Conservation (phyloP, 2,797 vertebrate species). For the Tenualosa ilisha region DNA sequence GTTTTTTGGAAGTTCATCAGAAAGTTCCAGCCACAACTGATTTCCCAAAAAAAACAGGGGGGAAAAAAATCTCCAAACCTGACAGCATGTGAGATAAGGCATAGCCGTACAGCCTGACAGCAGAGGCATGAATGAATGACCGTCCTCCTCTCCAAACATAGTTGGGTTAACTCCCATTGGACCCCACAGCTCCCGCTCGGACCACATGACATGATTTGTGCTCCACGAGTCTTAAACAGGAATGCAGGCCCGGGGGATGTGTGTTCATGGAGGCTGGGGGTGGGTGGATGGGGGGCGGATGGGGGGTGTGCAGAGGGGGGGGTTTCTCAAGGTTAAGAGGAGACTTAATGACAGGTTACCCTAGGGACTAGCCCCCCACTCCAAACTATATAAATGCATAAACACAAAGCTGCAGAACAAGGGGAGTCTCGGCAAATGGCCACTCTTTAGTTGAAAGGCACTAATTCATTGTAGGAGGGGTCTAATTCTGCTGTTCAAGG, state of each 20-base stretch:
- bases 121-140: slow-evolving; percentile 19
- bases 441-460: neutral
- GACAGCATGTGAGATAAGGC: neutral
- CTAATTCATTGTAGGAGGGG: neutral
- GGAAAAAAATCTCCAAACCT: neutral
- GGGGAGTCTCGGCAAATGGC: neutral
- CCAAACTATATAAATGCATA: neutral
- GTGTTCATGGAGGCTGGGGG: neutral
- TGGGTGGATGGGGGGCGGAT: neutral
- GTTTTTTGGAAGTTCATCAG: neutral
- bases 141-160: neutral
- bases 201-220: slow-evolving; percentile 30
- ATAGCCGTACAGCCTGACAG: neutral
- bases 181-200: slow-evolving; percentile 21
- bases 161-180: neutral
- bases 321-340: slow-evolving; percentile 33
- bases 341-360: slow-evolving; percentile 15
- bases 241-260: slow-evolving; percentile 43
- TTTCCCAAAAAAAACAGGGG: neutral
- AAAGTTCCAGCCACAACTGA: neutral
- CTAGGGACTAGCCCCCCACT: neutral
- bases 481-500: neutral
- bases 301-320: neutral
- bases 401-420: neutral
- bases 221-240: slow-evolving; percentile 31